Conservation (phyloP, 2,888 invertebrate genomes). For the Rhyacophila evoluta region DNA sequence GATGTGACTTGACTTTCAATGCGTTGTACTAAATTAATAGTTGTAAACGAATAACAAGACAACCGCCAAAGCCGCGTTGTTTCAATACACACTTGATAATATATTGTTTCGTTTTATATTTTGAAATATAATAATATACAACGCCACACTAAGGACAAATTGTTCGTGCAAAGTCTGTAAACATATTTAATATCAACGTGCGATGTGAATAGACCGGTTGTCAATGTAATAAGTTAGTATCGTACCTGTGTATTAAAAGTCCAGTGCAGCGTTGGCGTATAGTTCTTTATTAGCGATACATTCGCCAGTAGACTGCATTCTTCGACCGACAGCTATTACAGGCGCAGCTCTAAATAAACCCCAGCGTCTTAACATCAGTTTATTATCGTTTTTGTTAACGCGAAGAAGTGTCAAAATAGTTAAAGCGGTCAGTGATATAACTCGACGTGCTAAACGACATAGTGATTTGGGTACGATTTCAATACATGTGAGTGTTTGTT, state of each 20-base stretch:
- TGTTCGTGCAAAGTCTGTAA: background rate
- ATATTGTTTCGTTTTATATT: background rate
- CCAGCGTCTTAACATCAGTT: background rate
- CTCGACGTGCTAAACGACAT: background rate
- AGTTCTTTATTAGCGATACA: slow-evolving; percentile 36
- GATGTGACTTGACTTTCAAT: slow-evolving; percentile 43
- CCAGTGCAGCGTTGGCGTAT: slow-evolving; percentile 34
- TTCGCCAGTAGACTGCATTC: slow-evolving; percentile 39
- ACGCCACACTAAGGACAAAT: background rate
- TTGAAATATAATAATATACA: background rate
- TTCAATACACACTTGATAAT: background rate
- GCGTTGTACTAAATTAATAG: slow-evolving; percentile 44
- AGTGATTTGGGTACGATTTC: background rate
- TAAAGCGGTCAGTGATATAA: background rate
- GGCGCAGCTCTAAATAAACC: slow-evolving; percentile 19
- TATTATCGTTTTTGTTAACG: background rate
- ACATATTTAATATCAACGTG: background rate
- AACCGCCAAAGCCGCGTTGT: background rate
- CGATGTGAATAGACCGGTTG: slow-evolving; percentile 42
- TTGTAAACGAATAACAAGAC: background rate
- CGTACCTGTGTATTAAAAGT: slow-evolving; percentile 31
- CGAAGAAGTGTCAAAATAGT: background rate
- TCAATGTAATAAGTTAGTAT: background rate
- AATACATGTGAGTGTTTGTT: background rate
- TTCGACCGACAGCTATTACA: slow-evolving; percentile 30